Percentiles rank a stretch among this genome's conserved stretches.
These are phyloP conservation scores for Drosophila ananassae DNA, from an alignment of 1,140 invertebrate genomes.

Conservation along the genomic window DNA sequence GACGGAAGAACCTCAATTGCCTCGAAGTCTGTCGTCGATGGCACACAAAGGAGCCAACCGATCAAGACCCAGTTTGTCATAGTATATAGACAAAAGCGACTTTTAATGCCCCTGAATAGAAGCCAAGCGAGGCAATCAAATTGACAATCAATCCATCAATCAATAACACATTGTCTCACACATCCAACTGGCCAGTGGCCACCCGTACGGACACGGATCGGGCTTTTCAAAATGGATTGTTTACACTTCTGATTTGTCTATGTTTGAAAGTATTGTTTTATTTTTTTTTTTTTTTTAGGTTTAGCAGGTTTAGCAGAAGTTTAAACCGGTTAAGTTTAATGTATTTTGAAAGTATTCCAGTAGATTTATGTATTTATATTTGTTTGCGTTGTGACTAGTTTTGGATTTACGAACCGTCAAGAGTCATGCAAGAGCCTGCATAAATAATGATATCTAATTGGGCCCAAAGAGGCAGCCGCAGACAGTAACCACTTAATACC, in stretches of 20 bases:
- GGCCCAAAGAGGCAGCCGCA: constrained; percentile 16
- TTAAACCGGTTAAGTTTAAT: constrained; percentile 70
- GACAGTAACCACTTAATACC: constrained; percentile 12
- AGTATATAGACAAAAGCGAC: constrained; percentile 38
- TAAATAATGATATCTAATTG: constrained; percentile 46
- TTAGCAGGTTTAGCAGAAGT: constrained; percentile 42
- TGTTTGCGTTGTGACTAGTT: constrained; percentile 25
- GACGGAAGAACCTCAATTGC: constrained; percentile 35
- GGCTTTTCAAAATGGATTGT: constrained; percentile 63
- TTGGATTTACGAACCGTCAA: constrained; percentile 44
- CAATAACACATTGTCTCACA: constrained; percentile 54
- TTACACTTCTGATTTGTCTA: constrained; percentile 51
- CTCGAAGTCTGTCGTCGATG: constrained; percentile 22
- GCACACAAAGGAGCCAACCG: constrained; percentile 31
- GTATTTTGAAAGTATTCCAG: constrained; percentile 71
- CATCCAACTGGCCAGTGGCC: constrained; percentile 13
- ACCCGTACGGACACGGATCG: constrained; percentile 22
- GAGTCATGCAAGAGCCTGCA: constrained; percentile 52
- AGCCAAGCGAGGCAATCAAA: constrained; percentile 55
- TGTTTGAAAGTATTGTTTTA: background rate
- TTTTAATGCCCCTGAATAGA: constrained; percentile 53
- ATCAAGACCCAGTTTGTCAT: constrained; percentile 61
- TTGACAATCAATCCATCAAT: constrained; percentile 74
- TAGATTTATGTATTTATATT: constrained; percentile 62
- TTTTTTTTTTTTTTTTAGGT: constrained; percentile 41